Evolutionary conservation across 2,888 invertebrate genomes (phyloP), one percentile per base, ranked within the genome.

Genomic region (Bedellia somnulentella): DNA sequence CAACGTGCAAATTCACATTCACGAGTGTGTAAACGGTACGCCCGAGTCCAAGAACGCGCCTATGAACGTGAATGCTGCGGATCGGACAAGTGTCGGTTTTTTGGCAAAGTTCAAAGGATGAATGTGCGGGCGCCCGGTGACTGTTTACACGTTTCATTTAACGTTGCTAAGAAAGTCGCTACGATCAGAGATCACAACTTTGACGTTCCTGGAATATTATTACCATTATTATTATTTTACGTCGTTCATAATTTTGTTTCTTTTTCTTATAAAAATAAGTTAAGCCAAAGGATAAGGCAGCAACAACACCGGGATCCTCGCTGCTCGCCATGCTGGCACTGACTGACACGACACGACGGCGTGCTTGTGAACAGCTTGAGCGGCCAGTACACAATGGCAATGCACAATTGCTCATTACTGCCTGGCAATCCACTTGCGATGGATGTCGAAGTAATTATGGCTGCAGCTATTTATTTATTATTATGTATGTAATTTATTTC

Each of bases 41-140:
- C 38, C 38, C 36, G 38, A 37, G 38, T n/a, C n/a, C n/a, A n/a
- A n/a, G n/a, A n/a, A n/a, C n/a, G n/a, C n/a, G n/a, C n/a, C n/a
- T n/a, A n/a, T n/a, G n/a, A n/a, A n/a, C n/a, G n/a, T n/a, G n/a
- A n/a, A n/a, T n/a, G n/a, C n/a, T n/a, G n/a, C n/a, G n/a, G n/a
- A n/a, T n/a, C n/a, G n/a, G n/a, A n/a, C n/a, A n/a, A n/a, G n/a
- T n/a, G n/a, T n/a, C n/a, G 39, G 38, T 35, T 40, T 38, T 40
- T 40, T 38, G 35, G 34, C 37, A 37, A 38, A 38, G 34, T 37
- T 40, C 37, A 40, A 37, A 37, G 36, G 37, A 37, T 38, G 36
- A 38, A 37, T 35, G 36, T 37, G 39, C 39, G 33, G 31, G 37
- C 36, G 18, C 18, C 18, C 18, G 18, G 18, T 18, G 18, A 18